Evolutionary conservation across 2,113 vertebrate species (phyloP).

Genomic region (Syngnathus floridae): DNA sequence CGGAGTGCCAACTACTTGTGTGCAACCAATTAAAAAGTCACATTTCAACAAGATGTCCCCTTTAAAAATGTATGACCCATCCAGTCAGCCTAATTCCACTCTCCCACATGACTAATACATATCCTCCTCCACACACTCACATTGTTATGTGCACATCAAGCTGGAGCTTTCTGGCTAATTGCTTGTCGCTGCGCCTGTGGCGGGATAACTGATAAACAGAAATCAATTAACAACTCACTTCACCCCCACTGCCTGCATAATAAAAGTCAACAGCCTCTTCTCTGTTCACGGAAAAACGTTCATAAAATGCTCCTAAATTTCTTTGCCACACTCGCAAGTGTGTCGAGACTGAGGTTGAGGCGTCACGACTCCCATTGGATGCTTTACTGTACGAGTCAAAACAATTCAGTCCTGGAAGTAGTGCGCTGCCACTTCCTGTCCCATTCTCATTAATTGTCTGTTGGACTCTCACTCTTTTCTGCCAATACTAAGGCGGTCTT

Average conservation of each 20-base stretch:
- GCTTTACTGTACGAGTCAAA: slow-evolving; percentile 1
- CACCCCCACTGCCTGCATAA: slow-evolving; percentile 13
- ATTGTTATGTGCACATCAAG: slow-evolving; percentile 40
- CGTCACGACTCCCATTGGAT: slow-evolving; percentile 1
- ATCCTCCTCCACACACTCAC: not conserved
- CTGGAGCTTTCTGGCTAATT: slow-evolving; percentile 53
- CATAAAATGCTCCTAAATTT: not conserved
- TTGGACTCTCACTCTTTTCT: not conserved
- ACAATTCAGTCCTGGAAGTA: not conserved
- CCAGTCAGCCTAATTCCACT: slow-evolving; percentile 30
- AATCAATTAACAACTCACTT: slow-evolving; percentile 55
- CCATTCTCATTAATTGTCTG: not conserved
- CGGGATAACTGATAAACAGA: slow-evolving; percentile 59
- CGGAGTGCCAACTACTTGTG: not conserved
- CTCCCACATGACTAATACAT: slow-evolving; percentile 13
- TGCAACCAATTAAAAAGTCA: not conserved
- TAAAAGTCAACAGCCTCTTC: slow-evolving; percentile 10
- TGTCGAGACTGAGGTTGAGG: not conserved
- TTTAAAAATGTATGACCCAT: slow-evolving; percentile 25
- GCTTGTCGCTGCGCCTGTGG: slow-evolving; percentile 48
- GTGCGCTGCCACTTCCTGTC: not conserved
- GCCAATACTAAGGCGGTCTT: not conserved
- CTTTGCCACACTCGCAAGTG: not conserved
- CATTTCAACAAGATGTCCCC: not conserved
- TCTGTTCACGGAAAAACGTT: slow-evolving; percentile 28